phyloP scores from a whole-genome alignment of 2,888 invertebrate species.

The Tenthredo livida region DNA sequence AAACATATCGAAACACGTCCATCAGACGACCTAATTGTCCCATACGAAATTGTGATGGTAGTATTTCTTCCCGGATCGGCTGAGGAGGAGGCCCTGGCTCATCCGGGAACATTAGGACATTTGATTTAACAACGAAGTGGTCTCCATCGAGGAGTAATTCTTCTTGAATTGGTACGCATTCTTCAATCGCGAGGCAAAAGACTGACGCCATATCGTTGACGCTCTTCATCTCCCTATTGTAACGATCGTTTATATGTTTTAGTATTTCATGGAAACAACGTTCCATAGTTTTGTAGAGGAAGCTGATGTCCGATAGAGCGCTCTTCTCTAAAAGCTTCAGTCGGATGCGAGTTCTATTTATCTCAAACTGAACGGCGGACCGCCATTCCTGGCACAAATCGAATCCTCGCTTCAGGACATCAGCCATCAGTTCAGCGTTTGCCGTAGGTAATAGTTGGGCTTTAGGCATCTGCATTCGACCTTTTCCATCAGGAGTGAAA shows the following conservation, averaged over 20 bases:
- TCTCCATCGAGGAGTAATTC: slow-evolving; percentile 79
- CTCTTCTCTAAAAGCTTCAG: slow-evolving; percentile 75
- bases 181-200: slow-evolving; percentile 77
- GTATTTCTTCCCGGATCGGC: slow-evolving; percentile 56
- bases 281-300: slow-evolving; percentile 77
- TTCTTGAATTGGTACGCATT: slow-evolving; percentile 78
- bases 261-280: slow-evolving; percentile 77
- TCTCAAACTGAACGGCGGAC: slow-evolving; percentile 81
- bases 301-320: slow-evolving; percentile 78
- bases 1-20: slow-evolving; percentile 77
- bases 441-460: not conserved
- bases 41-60: slow-evolving; percentile 64
- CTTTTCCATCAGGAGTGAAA: slow-evolving; percentile 50
- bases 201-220: slow-evolving; percentile 69
- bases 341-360: slow-evolving; percentile 79
- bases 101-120: slow-evolving; percentile 74
- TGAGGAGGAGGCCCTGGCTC: slow-evolving; percentile 54
- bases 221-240: slow-evolving; percentile 75
- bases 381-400: slow-evolving; percentile 81
- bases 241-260: slow-evolving; percentile 78
- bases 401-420: slow-evolving; percentile 66
- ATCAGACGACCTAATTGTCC: slow-evolving; percentile 66
- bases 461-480: slow-evolving; percentile 7
- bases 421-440: slow-evolving; percentile 24
- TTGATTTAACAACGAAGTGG: slow-evolving; percentile 78